Evolutionary conservation across 2,888 invertebrate genomes (phyloP).

Genomic region (Hypomecis punctinalis): DNA sequence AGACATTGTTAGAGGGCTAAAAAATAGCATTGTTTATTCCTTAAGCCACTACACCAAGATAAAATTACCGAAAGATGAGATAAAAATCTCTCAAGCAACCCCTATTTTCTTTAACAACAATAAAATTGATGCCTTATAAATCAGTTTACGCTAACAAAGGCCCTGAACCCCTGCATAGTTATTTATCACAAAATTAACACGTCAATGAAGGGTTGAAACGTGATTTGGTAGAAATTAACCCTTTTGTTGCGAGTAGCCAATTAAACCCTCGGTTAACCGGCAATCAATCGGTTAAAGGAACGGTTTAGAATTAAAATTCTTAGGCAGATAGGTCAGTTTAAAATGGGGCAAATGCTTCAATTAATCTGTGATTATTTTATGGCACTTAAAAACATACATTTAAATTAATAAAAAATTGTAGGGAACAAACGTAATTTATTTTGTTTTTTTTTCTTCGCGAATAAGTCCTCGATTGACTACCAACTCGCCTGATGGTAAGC

Average conservation of each 20-base stretch:
- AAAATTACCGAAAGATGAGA: not conserved
- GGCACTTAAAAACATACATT: too few species aligned
- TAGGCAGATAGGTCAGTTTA: constrained; percentile 5
- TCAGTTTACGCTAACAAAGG: constrained; percentile 41
- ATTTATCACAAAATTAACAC: constrained; percentile 77
- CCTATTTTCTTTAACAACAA: constrained; percentile 19
- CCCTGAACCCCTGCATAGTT: constrained; percentile 49
- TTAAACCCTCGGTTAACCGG: constrained; percentile 59
- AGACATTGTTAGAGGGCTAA: too few species aligned
- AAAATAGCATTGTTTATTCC: too few species aligned
- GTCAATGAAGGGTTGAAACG: constrained; percentile 65
- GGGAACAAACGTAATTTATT: too few species aligned
- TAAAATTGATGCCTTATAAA: constrained; percentile 25
- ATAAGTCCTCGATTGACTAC: too few species aligned
- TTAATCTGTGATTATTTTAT: too few species aligned
- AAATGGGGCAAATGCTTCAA: not conserved
- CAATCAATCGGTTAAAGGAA: constrained; percentile 69
- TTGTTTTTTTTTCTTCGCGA: too few species aligned
- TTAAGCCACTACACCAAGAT: not conserved
- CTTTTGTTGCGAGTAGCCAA: constrained; percentile 63
- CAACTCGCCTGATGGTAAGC: too few species aligned
- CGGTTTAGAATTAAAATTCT: constrained; percentile 24
- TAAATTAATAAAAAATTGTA: too few species aligned
- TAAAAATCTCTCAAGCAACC: not conserved
- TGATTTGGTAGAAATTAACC: constrained; percentile 68